Evolutionary conservation across 2,113 vertebrate genomes (phyloP).

Genomic region (Xiphophorus hellerii): DNA sequence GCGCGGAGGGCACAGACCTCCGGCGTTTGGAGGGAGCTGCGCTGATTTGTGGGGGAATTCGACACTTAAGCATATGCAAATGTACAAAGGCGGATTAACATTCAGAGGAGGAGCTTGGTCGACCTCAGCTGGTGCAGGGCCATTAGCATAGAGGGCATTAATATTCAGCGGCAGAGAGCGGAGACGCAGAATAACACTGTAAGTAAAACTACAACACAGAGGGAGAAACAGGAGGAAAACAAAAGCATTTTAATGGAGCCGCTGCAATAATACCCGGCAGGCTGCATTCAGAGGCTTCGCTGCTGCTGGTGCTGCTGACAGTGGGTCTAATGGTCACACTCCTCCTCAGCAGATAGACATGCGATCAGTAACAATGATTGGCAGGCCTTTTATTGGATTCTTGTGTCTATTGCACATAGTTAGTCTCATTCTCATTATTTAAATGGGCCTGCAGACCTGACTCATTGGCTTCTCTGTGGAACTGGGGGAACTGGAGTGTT

Average conservation of each 20-base stretch:
- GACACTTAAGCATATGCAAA: slow-evolving; percentile 80
- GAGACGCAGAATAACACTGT: slow-evolving; percentile 68
- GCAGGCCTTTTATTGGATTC: slow-evolving; percentile 60
- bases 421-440: slow-evolving; percentile 68
- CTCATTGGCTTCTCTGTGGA: slow-evolving; percentile 49
- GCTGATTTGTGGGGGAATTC: slow-evolving; percentile 73
- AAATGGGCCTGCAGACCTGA: slow-evolving; percentile 59
- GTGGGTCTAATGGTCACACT: slow-evolving; percentile 54
- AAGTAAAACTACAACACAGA: slow-evolving; percentile 68
- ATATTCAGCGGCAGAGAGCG: slow-evolving; percentile 72
- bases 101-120: slow-evolving; percentile 80
- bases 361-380: slow-evolving; percentile 66
- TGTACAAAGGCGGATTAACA: slow-evolving; percentile 73
- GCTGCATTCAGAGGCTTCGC: slow-evolving; percentile 35
- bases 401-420: slow-evolving; percentile 61
- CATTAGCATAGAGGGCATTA: slow-evolving; percentile 79
- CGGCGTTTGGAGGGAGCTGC: slow-evolving; percentile 37
- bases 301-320: slow-evolving; percentile 27
- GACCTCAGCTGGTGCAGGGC: slow-evolving; percentile 69
- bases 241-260: slow-evolving; percentile 68
- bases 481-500: slow-evolving; percentile 69
- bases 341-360: slow-evolving; percentile 47
- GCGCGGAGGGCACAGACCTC: slow-evolving; percentile 40
- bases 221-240: slow-evolving; percentile 63
- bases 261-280: slow-evolving; percentile 53